Evolutionary conservation across 2,113 vertebrate genomes (phyloP), one percentile per base, ranked within the genome.

Genomic region (Tragelaphus strepsiceros): DNA sequence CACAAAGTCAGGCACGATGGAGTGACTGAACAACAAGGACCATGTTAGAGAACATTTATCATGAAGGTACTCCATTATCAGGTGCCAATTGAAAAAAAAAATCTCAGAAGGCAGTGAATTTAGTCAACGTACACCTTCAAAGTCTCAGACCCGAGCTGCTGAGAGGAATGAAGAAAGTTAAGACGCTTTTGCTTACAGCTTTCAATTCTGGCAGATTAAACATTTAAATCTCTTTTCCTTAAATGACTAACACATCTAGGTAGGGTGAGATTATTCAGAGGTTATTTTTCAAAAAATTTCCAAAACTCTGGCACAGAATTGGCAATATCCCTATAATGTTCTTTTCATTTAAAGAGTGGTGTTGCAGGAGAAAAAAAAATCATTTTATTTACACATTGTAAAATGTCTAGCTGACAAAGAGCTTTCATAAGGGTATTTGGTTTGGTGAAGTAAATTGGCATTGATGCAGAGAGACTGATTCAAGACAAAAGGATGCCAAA

Each of bases 151-250:
- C 84, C 83, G 58, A 88, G 32, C 28, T 95, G 71, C 30, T 94
- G 28, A 95, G 97, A 97, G 12, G 21, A 78, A 94, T 71, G 32
- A 67, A 96, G 78, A 88, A 97, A 96, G 1, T 61, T 39, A 80
- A 7, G 17, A 90, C 53, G 9, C 78, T 97, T 81, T 46, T 87
- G 88, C 54, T 71, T 80, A 46, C 51, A 96, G 91, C 21, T 93
- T 94, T 84, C 39, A 0, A 0, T 96, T 96, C 88, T 91, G 56
- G 32, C 17, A 96, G 56, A 96, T 83, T 84, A 67, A 92, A 77
- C 35, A 94, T 64, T 94, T 46, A 67, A 32, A 49, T 91, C 10
- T 17, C 95, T 97, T 81, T 77, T 49, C 21, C 85, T 49, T 96
- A 80, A 97, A 96, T 88, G 51, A 87, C 92, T 93, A 85, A 77